Percentiles rank a stretch among this genome's conserved stretches.
These are phyloP conservation scores for Phocides pigmalion DNA, from an alignment of 1,140 invertebrate species.

Conservation along the genomic window DNA sequence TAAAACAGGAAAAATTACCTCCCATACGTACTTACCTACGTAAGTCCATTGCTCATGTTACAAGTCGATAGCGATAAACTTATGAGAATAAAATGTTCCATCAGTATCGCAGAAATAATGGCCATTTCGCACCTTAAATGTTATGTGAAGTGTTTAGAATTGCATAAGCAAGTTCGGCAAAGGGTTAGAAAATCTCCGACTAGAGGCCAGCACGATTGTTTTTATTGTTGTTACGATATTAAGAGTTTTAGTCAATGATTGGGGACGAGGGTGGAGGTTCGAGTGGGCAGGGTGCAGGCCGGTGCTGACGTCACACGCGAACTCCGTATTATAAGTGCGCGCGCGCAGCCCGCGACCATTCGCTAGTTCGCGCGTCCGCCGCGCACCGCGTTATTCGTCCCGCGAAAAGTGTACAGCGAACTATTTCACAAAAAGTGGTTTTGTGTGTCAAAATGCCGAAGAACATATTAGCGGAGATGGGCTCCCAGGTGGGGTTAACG, in stretches of 20 bases:
- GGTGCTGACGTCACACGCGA: constrained; percentile 45
- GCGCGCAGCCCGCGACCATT: constrained; percentile 45
- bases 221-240: too few species aligned
- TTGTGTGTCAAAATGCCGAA: constrained; percentile 69
- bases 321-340: constrained; percentile 48
- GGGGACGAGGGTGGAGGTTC: constrained; percentile 5
- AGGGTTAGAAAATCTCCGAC: background rate
- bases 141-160: background rate
- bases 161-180: background rate
- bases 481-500: constrained; percentile 76
- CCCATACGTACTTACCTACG: background rate
- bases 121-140: too few species aligned
- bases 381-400: constrained; percentile 52
- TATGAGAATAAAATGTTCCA: too few species aligned
- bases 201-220: background rate
- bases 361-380: constrained; percentile 48
- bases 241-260: background rate
- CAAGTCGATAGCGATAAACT: background rate
- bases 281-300: constrained; percentile 36
- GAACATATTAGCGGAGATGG: constrained; percentile 76
- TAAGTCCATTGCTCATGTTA: background rate
- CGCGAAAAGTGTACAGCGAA: constrained; percentile 36
- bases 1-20: constrained; percentile 13
- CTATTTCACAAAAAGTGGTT: constrained; percentile 41
- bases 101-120: too few species aligned